Base-by-base conservation (phyloP, 2,113 vertebrate species). In the Emydocephalus ijimae region DNA sequence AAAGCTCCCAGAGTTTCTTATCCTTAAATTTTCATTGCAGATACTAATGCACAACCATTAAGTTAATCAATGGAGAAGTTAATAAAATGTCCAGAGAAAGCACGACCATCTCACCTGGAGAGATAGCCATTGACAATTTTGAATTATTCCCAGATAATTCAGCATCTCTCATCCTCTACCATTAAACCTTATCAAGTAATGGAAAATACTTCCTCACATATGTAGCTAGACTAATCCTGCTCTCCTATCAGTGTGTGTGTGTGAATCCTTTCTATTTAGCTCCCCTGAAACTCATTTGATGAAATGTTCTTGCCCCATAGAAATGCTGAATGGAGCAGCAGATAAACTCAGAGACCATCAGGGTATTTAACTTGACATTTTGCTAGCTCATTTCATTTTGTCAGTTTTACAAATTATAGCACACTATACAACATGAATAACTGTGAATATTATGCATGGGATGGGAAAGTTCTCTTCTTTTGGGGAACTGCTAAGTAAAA, bases 131-230 rank as follows among this genome's bases (percentile, higher is more conserved):
- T 50, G 87, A 95, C 74, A 92, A 95, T 92, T 94, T 95, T 93
- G 94, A 96, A 15, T 94, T 95, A 94, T 88, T 95, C 81, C 29
- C 91, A 92, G 61, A 89, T 23, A 90, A 86, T 34, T 59, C 91
- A 89, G 69, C 90, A 90, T 93, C 90, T 94, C 91, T 92, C 18
- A 92, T 56, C 39, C 29, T 12, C 18, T 29, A 21, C 57, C 89
- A 91, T 95, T 93, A 96, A 93, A 93, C 0, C 1, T 85, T 95
- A 96, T 92, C 92, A 95, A 94, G 94, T 45, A 96, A 95, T 57
- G 91, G 89, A 54, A 87, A 92, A 88, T 94, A 95, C 94, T 94
- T 96, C 95, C 93, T 90, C 94, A 94, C 91, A 91, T 39, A 95
- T 90, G 89, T 48, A 94, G 89, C 64, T 95, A 50, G 92, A 55